Base-by-base conservation (phyloP, 2,888 invertebrate genomes). In the Leptinotarsa juncta region DNA sequence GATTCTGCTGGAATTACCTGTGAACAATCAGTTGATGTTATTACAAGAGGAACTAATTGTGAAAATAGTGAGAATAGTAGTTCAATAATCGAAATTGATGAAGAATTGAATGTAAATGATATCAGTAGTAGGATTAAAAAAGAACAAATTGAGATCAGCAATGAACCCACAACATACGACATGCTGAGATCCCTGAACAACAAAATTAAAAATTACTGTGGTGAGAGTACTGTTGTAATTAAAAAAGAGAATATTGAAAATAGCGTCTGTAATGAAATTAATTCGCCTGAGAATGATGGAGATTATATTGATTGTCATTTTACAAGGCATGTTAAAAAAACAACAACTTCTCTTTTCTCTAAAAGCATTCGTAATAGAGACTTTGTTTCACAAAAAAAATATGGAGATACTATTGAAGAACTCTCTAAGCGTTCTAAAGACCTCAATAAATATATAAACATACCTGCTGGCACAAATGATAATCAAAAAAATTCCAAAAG, bases 131-230 rank as follows among this genome's bases (percentile, higher is more conserved):
- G 14, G 12, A 62, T 62, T 10, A 42, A 62, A 16, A 62, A 26
- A 62, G 62, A 62, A 62, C 32, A 32, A 15, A 32, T 32, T 32
- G 62, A 62, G 18, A 10, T 10, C 42, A 15, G 5, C 1, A 42
- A 62, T 26, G 32, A 62, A 26, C 16, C 62, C 42, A 32, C 62
- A 15, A 62, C 62, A 12, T 62, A 62, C n/a, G 32, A 16, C n/a
- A 62, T 62, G 15, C 42, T 62, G n/a, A 62, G 62, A n/a, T 62
- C 62, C 32, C 32, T 62, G 42, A 26, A 62, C 16, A 62, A 62
- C 42, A 26, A 62, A 62, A 62, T 62, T 32, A n/a, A 12, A 32
- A 62, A 12, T 10, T 12, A n/a, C 5, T 12, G 3, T 7, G 42
- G 42, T n/a, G n/a, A 32, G 16, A 23, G 2, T 57, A 20, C 4